Base-by-base conservation (phyloP, 2,113 vertebrate genomes). In the Nansenia antarctica region DNA sequence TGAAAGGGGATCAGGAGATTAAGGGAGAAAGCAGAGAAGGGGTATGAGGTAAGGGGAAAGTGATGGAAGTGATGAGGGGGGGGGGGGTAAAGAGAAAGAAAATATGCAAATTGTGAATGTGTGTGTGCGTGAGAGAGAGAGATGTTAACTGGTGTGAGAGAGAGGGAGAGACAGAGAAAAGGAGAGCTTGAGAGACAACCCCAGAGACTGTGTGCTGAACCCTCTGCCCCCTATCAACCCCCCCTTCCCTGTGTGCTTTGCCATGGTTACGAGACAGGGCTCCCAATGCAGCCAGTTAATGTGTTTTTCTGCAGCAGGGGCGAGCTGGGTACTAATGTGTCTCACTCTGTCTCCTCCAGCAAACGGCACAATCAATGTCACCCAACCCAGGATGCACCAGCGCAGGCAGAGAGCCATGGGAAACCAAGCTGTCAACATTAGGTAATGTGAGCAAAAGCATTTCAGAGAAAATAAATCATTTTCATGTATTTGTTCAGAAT, bases 191-290 rank as follows among this genome's bases (percentile, higher is more conserved):
- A 86, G 75, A 84, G 80, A 84, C 83, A 81, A 78, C 63, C 73
- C 85, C 84, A 73, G 74, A 81, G 79, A 85, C 78, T 75, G 69
- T 45, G 22, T 5, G 15, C 60, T 89, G 86, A 90, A 88, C 86
- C 84, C 82, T 12, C 81, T 87, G 87, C 83, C 86, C 85, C 76
- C 34, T 78, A 83, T 77, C 55, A 65, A 12, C 72, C 61, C 29
- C 20, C 64, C 32, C 73, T 78, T 20, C 77, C 77, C 78, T 62
- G 63, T 80, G 83, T 82, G 74, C 81, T 90, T 90, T 79, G 81
- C 89, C 89, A 90, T 90, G 89, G 90, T 90, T 90, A 91, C 90
- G 81, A 88, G 89, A 91, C 89, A 85, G 86, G 71, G 80, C 81
- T 86, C 85, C 85, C 77, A 76, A 82, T 87, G 87, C 88, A 88